phyloP scores from a whole-genome alignment of 2,888 invertebrate genomes.

The Drosophila setosimentum region DNA sequence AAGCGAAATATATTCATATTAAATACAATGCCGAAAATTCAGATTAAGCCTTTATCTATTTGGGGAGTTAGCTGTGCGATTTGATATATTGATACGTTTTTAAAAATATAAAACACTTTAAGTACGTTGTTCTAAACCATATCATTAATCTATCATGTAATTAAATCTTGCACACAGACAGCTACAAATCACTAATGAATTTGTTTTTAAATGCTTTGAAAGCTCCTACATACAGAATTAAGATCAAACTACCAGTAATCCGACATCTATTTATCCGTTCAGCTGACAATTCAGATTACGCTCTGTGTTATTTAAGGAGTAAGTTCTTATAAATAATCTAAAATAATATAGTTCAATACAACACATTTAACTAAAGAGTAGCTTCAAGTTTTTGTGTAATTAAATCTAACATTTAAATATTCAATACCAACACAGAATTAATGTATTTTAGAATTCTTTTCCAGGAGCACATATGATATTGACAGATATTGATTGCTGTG shows the following conservation, averaged over 20 bases:
- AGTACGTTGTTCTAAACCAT: neutral
- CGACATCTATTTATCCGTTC: neutral
- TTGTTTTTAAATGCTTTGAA: neutral
- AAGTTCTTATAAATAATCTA: neutral
- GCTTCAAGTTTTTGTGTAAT: neutral
- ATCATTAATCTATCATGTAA: neutral
- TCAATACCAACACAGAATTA: neutral
- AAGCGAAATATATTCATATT: slow-evolving; percentile 6
- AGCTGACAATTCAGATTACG: neutral
- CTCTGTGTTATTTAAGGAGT: neutral
- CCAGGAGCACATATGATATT: too few species aligned
- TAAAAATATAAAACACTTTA: neutral
- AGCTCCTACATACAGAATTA: neutral
- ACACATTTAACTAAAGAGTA: neutral
- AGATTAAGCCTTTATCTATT: too few species aligned
- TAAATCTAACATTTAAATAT: neutral
- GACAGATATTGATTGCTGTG: neutral
- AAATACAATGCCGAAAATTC: slow-evolving; percentile 17
- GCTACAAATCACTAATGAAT: neutral
- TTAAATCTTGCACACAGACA: neutral
- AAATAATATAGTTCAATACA: neutral
- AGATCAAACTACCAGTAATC: neutral
- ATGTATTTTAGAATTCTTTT: neutral
- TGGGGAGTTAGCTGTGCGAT: neutral
- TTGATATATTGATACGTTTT: too few species aligned